Evolutionary conservation across 2,113 vertebrate species (phyloP), one percentile per base, ranked within the genome.

Genomic region (Varanus salvator): DNA sequence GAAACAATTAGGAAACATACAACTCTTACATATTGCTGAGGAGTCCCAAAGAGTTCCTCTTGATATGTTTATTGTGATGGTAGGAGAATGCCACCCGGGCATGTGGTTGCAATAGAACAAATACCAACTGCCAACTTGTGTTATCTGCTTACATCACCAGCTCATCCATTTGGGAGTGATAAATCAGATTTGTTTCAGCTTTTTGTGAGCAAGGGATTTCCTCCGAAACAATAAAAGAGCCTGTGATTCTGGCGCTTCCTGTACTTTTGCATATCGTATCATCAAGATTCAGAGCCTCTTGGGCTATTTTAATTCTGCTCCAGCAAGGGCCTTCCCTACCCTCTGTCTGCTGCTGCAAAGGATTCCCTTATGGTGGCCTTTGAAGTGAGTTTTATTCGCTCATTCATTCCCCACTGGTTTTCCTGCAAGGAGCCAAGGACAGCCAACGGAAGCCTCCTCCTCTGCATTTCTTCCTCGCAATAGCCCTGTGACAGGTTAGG

Each of bases 1-100:
- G 89, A 27, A 80, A 80, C 48, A 80, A 54, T 19, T 31, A 54
- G 92, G 80, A 89, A 91, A 93, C 92, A 94, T 94, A 92, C 93
- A 89, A 83, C 34, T 91, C 94, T 93, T 94, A 92, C 91, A 90
- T 88, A 96, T 88, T 94, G 95, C 92, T 91, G 94, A 92, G 54
- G 71, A 95, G 94, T 96, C 69, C 15, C 66, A 90, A 90, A 38
- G 93, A 96, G 92, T 96, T 96, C 95, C 94, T 96, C 94, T 96
- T 94, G 92, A 91, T 91, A 92, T 91, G 95, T 95, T 94, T 95
- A 94, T 93, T 95, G 74, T 64, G 89, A 84, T 94, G 89, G 88
- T 95, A 15, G 69, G 64, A 95, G 89, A 86, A 69, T 11, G 52
- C 92, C 94, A 94, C 92, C 87, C 92, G 92, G 91, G 92, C 87